Evolutionary conservation across 2,797 vertebrate species (phyloP).

Genomic region (Xerus rutilus): DNA sequence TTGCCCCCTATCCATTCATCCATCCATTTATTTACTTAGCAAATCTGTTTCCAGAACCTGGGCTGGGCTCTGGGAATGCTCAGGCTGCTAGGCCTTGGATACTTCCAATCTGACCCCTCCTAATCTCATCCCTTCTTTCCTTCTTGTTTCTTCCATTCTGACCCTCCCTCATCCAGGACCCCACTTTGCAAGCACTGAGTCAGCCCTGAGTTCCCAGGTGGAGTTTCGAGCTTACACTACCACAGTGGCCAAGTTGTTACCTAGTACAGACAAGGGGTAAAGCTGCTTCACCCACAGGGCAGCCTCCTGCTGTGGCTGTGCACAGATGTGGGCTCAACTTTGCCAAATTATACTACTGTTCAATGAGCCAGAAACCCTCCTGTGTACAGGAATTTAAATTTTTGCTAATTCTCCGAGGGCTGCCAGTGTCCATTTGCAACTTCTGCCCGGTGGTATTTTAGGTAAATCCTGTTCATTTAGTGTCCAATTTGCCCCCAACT

Average conservation of each 20-base stretch:
- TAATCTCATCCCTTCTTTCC: neutral
- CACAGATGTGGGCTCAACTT: neutral
- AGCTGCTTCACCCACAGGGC: neutral
- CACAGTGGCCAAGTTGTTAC: neutral
- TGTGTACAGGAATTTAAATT: neutral
- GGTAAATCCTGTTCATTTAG: neutral
- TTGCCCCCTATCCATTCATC: slow-evolving; percentile 44
- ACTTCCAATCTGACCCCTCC: neutral
- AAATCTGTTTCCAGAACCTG: neutral
- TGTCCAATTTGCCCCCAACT: neutral
- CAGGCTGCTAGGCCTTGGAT: neutral
- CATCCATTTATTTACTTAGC: slow-evolving; percentile 41
- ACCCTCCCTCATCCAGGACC: neutral
- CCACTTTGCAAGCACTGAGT: neutral
- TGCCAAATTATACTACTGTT: slow-evolving; percentile 15
- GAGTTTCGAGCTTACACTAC: neutral
- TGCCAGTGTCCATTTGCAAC: neutral
- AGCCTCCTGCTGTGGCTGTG: neutral
- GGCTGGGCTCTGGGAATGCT: neutral
- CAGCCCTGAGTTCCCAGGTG: slow-evolving; percentile 31
- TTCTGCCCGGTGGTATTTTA: neutral
- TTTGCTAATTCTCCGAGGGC: neutral
- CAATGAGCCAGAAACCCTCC: neutral
- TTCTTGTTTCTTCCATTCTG: neutral
- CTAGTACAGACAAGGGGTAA: neutral